Evolutionary conservation across 2,113 vertebrate genomes (phyloP).

Genomic region (Datnioides undecimradiatus): DNA sequence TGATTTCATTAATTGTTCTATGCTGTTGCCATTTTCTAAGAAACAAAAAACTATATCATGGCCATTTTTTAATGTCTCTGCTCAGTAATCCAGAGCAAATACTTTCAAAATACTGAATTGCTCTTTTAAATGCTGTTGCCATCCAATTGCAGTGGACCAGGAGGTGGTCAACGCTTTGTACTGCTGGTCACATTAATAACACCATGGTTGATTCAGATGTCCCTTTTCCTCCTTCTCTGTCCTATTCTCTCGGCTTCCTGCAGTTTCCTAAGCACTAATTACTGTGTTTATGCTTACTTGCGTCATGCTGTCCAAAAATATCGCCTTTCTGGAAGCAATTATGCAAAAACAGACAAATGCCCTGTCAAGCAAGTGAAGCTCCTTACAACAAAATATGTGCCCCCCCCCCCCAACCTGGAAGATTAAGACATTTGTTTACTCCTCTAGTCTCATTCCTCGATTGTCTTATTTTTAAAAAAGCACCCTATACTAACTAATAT

Average conservation of each 20-base stretch:
- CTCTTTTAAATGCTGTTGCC: constrained; percentile 30
- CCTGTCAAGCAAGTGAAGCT: constrained; percentile 47
- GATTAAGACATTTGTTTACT: constrained; percentile 17
- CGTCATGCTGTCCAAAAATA: constrained; percentile 81
- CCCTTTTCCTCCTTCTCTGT: constrained; percentile 53
- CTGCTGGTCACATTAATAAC: constrained; percentile 77
- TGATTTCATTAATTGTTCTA: not conserved
- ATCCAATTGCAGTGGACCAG: constrained; percentile 17
- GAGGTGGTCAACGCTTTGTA: constrained; percentile 69
- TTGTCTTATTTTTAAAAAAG: not conserved
- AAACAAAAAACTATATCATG: not conserved
- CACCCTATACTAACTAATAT: not conserved
- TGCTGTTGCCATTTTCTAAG: not conserved
- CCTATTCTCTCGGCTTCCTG: constrained; percentile 61
- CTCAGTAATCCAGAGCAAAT: constrained; percentile 22
- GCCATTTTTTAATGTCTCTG: not conserved
- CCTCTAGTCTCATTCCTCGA: not conserved
- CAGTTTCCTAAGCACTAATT: constrained; percentile 77
- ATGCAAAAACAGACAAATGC: constrained; percentile 67
- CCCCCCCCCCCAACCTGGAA: not conserved
- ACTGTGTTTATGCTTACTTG: constrained; percentile 79
- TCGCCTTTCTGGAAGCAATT: constrained; percentile 74
- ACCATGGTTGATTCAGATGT: constrained; percentile 65
- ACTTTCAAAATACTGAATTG: constrained; percentile 15
- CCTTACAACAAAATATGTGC: not conserved